These are phyloP conservation scores for Drosophila kokeensis DNA, from an alignment of 2,888 invertebrate genomes.

Conservation along the genomic window DNA sequence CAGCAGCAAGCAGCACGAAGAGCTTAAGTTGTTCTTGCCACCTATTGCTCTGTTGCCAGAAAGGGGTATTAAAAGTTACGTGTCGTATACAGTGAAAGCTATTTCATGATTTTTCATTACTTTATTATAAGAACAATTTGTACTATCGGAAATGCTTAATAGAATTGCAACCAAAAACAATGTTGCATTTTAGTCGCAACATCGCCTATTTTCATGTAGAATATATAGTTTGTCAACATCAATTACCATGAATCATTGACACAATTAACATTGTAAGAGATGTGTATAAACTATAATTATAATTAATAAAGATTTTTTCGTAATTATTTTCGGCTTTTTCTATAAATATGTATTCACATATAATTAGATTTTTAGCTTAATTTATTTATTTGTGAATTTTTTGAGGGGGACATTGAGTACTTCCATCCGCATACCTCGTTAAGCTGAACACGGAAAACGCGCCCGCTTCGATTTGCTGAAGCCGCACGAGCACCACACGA, in stretches of 20 bases:
- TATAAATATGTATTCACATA: not conserved
- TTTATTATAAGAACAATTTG: not conserved
- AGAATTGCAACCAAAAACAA: not conserved
- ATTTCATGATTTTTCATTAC: not conserved
- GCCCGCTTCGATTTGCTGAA: slow-evolving; percentile 10
- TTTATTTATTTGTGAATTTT: not conserved
- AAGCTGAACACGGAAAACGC: slow-evolving; percentile 19
- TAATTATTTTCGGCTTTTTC: not conserved
- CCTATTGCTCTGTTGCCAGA: not conserved
- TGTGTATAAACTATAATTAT: not conserved
- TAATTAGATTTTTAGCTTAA: not conserved
- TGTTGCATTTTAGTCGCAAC: not conserved
- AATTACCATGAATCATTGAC: slow-evolving; percentile 1
- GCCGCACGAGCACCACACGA: slow-evolving; percentile 16
- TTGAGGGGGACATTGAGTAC: not conserved
- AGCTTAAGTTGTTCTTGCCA: slow-evolving; percentile 66
- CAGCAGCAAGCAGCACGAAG: slow-evolving; percentile 23
- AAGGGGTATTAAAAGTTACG: slow-evolving; percentile 37
- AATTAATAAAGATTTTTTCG: not conserved
- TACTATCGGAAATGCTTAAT: not conserved
- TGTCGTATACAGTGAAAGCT: slow-evolving; percentile 3
- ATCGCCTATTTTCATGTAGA: not conserved
- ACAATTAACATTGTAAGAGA: not conserved
- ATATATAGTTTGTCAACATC: not conserved
- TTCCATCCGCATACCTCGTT: slow-evolving; percentile 22